Evolutionary conservation across 2,797 vertebrate genomes (phyloP), one percentile per base, ranked within the genome.

Genomic region (Clarias laeviceps): DNA sequence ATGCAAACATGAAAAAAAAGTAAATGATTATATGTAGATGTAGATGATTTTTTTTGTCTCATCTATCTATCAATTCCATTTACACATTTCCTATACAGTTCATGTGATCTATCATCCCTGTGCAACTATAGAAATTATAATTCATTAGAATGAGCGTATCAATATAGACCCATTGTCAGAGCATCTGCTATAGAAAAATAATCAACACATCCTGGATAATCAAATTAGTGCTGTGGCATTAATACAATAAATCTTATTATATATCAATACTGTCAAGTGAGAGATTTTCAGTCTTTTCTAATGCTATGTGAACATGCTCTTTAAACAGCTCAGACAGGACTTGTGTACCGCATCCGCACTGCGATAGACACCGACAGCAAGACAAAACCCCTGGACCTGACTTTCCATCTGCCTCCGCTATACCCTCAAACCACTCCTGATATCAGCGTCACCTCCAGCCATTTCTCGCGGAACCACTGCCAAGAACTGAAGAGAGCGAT

Each of bases 371-470:
- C 68, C 3, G 78, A 65, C 32, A 34, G 66, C 4, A 81, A 88
- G 76, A 86, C 82, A 65, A 88, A 79, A 7, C 74, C 79, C 1
- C n/a, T 92, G n/a, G 80, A 66, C 24, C 86, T 98, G 80, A 76
- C 95, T 50, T 98, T 99, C 94, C 94, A 94, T 83, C 91, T 98
- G 87, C 94, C 95, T 3, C 91, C 92, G 34, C 76, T 32, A 77
- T 98, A 98, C 91, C 97, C 97, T 1, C 92, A 84, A 62, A 88
- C 90, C 85, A 88, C 91, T 7, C 97, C 97, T 0, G 92, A 95
- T 77, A 91, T 99, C 91, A 97, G 96, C 0, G 90, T 99, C 88
- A 93, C 86, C 83, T 97, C 96, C 59, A 89, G 93, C 3, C 88
- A 83, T 85, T 94, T 98, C 70, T 96, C 96, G 9, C 94, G 96